A percentile compares a stretch with the other conserved stretches of the same genome.
Evolutionary conservation across 2,888 invertebrate species (phyloP).

Genomic region (Drosophila parthenogenetica): DNA sequence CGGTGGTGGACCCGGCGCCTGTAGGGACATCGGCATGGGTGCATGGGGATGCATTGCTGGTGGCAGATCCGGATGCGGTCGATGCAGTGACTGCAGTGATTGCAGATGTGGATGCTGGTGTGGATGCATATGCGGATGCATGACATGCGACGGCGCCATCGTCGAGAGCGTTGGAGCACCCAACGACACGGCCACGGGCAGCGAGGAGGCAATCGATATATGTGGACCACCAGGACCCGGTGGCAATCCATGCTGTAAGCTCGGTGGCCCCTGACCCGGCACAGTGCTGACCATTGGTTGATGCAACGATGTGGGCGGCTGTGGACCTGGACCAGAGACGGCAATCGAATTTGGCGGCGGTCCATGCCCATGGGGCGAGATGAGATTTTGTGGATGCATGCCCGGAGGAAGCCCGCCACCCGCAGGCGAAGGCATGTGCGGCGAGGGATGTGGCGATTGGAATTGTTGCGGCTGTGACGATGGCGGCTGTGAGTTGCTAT

Average conservation of each 20-base stretch:
- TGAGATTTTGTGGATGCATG: conserved; percentile 84
- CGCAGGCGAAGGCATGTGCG: conserved; percentile 84
- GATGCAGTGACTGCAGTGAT: conserved; percentile 81
- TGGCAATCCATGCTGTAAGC: conserved; percentile 69
- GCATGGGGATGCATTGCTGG: conserved; percentile 85
- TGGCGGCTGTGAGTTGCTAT: conserved; percentile 84
- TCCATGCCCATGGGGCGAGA: conserved; percentile 80
- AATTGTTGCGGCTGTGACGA: conserved; percentile 82
- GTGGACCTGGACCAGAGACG: conserved; percentile 66
- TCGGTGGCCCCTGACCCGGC: conserved; percentile 55
- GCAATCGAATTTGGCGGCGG: conserved; percentile 55
- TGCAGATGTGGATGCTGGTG: conserved; percentile 70
- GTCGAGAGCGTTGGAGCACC: conserved; percentile 81
- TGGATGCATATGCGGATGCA: conserved; percentile 74
- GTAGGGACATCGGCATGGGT: conserved; percentile 82
- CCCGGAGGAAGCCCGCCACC: conserved; percentile 82
- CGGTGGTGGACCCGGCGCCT: conserved; percentile 80
- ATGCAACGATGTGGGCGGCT: conserved; percentile 73
- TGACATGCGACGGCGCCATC: conserved; percentile 79
- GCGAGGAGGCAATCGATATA: conserved; percentile 85
- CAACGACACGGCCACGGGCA: conserved; percentile 82
- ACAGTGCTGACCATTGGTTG: conserved; percentile 48
- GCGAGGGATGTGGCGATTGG: conserved; percentile 85
- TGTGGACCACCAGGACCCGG: conserved; percentile 70
- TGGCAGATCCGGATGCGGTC: conserved; percentile 84